Evolutionary conservation across 2,888 invertebrate genomes (phyloP).

Genomic region (Callimorpha dominula): DNA sequence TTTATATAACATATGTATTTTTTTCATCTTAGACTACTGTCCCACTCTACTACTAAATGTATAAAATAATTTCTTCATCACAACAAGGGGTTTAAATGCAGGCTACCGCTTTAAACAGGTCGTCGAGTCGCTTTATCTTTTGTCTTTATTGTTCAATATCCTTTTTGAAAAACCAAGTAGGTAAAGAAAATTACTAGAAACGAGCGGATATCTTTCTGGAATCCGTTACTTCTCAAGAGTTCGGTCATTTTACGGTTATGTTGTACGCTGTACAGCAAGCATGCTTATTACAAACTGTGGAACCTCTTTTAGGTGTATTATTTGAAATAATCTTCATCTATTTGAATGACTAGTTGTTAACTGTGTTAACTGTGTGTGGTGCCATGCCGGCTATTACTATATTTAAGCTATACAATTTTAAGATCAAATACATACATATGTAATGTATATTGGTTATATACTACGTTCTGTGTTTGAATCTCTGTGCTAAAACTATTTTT

Average conservation of each 20-base stretch:
- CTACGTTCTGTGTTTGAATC: background rate
- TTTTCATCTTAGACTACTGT: too few relatives aligned
- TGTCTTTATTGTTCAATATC: too few relatives aligned
- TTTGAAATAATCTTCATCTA: background rate
- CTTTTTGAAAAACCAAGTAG: too few relatives aligned
- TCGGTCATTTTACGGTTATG: too few relatives aligned
- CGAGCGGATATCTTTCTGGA: background rate
- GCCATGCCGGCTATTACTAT: background rate
- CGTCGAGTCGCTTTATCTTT: too few relatives aligned
- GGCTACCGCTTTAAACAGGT: too few relatives aligned
- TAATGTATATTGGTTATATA: background rate
- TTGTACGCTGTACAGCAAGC: too few relatives aligned
- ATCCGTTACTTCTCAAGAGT: background rate
- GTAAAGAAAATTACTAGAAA: too few relatives aligned
- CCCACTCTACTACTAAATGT: too few relatives aligned
- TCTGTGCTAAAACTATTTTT: background rate
- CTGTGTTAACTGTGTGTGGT: background rate
- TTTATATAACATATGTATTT: too few relatives aligned
- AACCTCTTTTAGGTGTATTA: background rate
- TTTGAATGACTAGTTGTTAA: background rate
- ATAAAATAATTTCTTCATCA: too few relatives aligned
- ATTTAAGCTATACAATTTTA: background rate
- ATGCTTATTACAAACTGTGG: background rate
- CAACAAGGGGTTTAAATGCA: too few relatives aligned
- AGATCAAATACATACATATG: background rate